Evolutionary conservation across 2,797 vertebrate species (phyloP).

Genomic region (Darevskia mixta): DNA sequence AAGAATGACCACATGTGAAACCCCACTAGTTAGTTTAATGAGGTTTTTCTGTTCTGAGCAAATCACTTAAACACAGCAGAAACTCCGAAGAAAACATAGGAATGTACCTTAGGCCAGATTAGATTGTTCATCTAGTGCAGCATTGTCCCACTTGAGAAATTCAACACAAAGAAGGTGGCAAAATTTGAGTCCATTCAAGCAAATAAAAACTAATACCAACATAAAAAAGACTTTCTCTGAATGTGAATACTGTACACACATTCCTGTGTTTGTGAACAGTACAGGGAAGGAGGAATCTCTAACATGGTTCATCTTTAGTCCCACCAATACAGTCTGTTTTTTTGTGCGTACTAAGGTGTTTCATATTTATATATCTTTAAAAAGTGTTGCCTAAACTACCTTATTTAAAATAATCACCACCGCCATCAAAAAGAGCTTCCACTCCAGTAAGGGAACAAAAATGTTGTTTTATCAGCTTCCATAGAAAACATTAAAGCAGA

Average conservation of each 20-base stretch:
- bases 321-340: neutral
- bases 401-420: neutral
- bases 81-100: neutral
- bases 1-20: neutral
- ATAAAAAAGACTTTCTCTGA: neutral
- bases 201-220: neutral
- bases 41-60: neutral
- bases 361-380: neutral
- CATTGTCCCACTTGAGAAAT: neutral
- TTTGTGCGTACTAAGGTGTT: neutral
- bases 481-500: neutral
- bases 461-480: fast-evolving
- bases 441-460: slow-evolving; percentile 7
- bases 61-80: neutral
- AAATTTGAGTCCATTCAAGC: too few species aligned
- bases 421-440: neutral
- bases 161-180: too few species aligned
- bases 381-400: neutral
- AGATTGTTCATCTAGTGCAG: neutral
- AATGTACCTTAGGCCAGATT: neutral
- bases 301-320: neutral
- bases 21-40: neutral
- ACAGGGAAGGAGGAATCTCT: neutral
- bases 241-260: neutral
- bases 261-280: neutral